Conservation (phyloP, 2,113 vertebrate species). For the Plecturocebus donacophilus region DNA sequence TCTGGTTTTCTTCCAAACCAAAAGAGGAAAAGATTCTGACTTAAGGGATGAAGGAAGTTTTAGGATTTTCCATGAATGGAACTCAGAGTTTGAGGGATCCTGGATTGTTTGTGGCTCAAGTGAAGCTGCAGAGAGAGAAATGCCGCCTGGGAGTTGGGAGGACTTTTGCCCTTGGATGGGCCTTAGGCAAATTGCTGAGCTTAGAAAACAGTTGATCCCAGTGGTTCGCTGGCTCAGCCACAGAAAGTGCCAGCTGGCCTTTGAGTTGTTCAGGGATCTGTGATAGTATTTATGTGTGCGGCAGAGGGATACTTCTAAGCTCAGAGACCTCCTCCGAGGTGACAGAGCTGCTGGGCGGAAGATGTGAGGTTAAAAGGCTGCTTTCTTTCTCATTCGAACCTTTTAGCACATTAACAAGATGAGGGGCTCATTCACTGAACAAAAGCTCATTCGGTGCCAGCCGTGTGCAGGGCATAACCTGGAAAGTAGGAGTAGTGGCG, state of each 20-base stretch:
- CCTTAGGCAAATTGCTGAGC: background rate
- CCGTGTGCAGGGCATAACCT: no score
- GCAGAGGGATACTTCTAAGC: background rate
- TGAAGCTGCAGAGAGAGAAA: background rate
- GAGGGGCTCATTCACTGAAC: background rate
- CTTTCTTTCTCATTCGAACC: background rate
- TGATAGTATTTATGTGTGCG: background rate
- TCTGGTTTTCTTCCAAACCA: constrained; percentile 69
- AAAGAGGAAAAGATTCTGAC: constrained; percentile 62
- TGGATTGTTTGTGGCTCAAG: background rate
- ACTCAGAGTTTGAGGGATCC: background rate
- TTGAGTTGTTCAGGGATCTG: background rate
- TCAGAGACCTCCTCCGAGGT: background rate
- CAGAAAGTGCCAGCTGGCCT: background rate
- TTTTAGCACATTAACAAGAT: background rate
- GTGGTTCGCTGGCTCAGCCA: background rate
- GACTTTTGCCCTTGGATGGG: background rate
- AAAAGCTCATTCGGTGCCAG: no score
- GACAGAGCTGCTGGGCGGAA: background rate
- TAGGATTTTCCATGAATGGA: constrained; percentile 42
- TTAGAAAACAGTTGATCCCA: background rate
- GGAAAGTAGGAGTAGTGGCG: background rate
- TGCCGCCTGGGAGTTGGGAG: background rate
- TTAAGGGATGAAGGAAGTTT: constrained; percentile 45
- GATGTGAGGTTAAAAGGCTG: background rate